These are phyloP conservation scores for Homarus americanus DNA, from an alignment of 1,140 invertebrate genomes.

Conservation along the genomic window DNA sequence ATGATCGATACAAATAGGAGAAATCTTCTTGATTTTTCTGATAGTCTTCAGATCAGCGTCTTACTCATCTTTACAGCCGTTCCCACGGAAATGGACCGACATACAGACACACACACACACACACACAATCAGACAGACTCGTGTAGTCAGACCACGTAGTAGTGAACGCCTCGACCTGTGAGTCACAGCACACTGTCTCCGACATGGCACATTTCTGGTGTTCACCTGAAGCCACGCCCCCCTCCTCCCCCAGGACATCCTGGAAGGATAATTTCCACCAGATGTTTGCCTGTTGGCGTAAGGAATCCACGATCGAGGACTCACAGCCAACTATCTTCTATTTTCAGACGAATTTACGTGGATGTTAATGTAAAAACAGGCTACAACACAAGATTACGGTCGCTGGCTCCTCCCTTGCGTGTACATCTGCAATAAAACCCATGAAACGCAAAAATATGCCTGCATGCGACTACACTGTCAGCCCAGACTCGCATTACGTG, in stretches of 20 bases:
- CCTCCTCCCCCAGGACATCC: not conserved
- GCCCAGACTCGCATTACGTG: not conserved
- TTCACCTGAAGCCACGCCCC: not conserved
- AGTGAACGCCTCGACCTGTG: too few relatives aligned
- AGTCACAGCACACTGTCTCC: not conserved
- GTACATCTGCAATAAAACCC: conserved; percentile 6
- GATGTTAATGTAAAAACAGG: not conserved
- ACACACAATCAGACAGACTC: not conserved
- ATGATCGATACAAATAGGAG: too few relatives aligned
- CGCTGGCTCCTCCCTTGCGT: not conserved
- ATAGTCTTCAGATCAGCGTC: too few relatives aligned
- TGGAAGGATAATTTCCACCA: not conserved
- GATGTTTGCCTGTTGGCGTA: not conserved
- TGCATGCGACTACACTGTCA: conserved; percentile 9
- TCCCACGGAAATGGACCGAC: too few relatives aligned
- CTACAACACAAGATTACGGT: not conserved
- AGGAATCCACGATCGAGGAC: not conserved
- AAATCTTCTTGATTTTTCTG: too few relatives aligned
- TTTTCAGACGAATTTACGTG: conserved; percentile 12
- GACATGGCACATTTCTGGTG: not conserved
- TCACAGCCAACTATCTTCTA: not conserved
- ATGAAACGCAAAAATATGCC: not conserved
- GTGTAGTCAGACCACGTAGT: not conserved
- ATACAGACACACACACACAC: not conserved
- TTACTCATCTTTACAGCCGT: too few relatives aligned